phyloP scores from a whole-genome alignment of 2,113 vertebrate species.

The Xerus inauris region DNA sequence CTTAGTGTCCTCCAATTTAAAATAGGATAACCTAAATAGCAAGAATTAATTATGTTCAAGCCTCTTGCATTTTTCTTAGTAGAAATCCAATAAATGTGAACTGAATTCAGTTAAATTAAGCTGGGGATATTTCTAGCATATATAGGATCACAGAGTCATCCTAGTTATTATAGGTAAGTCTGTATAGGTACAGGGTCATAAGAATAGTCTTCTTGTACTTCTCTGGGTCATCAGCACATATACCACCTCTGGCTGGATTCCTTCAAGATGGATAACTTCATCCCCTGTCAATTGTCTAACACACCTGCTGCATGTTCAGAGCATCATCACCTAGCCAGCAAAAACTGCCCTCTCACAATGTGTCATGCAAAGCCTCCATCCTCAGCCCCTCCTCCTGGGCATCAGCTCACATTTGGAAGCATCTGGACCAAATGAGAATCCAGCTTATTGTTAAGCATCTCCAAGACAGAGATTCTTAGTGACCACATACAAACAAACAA shows the following conservation, averaged over 20 bases:
- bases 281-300: neutral
- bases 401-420: neutral
- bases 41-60: slow-evolving; percentile 40
- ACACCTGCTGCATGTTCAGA: neutral
- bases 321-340: neutral
- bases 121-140: neutral
- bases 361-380: neutral
- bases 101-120: slow-evolving; percentile 15
- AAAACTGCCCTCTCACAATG: neutral
- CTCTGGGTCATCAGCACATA: neutral
- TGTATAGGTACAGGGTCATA: neutral
- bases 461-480: neutral
- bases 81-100: slow-evolving; percentile 22
- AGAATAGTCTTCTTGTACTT: neutral
- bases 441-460: neutral
- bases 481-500: neutral
- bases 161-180: neutral
- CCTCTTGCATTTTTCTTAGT: slow-evolving; percentile 19
- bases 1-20: slow-evolving; percentile 11
- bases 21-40: slow-evolving; percentile 30
- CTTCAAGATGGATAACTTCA: neutral
- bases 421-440: neutral
- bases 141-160: neutral
- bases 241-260: neutral
- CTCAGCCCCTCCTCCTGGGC: neutral